phyloP scores from a whole-genome alignment of 1,140 invertebrate genomes.

The Conus ventricosus region DNA sequence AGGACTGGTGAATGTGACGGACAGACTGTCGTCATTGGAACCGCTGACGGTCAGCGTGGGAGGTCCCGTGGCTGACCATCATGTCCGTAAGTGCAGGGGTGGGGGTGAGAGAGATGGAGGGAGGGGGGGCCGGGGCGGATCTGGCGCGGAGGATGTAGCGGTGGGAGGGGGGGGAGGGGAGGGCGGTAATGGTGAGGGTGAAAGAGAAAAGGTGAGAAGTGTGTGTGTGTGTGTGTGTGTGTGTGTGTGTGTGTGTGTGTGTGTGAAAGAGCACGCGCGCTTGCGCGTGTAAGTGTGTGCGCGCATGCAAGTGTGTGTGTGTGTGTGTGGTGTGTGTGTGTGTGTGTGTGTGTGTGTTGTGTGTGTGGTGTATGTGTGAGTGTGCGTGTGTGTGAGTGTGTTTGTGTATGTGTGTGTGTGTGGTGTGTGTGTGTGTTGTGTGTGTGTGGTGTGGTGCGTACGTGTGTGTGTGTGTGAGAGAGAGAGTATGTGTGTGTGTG shows the following conservation, averaged over 20 bases:
- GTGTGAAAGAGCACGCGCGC: neutral
- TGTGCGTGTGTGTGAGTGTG: neutral
- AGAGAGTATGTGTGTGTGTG: too few species aligned
- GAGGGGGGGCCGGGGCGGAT: too few species aligned
- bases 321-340: constrained; percentile 20
- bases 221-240: neutral
- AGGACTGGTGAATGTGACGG: constrained; percentile 55
- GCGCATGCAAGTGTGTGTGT: constrained; percentile 20
- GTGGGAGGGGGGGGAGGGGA: too few species aligned
- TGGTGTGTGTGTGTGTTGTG: neutral
- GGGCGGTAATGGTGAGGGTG: neutral
- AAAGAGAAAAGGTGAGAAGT: neutral
- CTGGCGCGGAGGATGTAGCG: too few species aligned
- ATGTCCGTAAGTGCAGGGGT: constrained; percentile 40
- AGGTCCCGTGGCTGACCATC: constrained; percentile 49
- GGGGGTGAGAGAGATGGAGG: too few species aligned
- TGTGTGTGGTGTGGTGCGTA: too few species aligned
- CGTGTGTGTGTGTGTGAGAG: too few species aligned
- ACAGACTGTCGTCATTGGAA: constrained; percentile 3
- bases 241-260: neutral
- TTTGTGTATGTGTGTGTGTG: neutral
- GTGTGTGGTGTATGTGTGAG: too few species aligned
- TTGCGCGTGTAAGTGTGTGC: neutral
- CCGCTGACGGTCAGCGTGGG: constrained; percentile 43
- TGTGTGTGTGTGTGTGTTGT: constrained; percentile 35